Conservation (phyloP, 37 sponge, comb jelly and placozoan genomes). For the Axinella damicornis region DNA sequence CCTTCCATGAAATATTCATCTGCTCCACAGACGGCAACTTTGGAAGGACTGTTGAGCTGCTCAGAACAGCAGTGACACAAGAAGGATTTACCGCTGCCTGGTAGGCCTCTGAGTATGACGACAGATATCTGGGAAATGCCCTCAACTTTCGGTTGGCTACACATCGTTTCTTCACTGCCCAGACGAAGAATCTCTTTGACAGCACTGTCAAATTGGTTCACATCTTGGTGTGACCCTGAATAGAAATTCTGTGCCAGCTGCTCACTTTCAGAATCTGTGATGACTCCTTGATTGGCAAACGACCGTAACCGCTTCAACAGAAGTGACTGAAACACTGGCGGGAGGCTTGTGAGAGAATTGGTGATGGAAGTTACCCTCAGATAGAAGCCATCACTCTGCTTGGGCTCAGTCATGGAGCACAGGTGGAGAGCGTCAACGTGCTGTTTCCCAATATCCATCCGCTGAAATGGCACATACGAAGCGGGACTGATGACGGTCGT, state of each 20-base stretch:
- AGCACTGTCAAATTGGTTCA: slow-evolving; percentile 9
- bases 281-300: not conserved
- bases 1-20: slow-evolving; percentile 63
- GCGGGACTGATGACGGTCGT: slow-evolving; percentile 22
- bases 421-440: slow-evolving; percentile 50
- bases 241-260: not conserved
- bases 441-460: slow-evolving; percentile 58
- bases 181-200: slow-evolving; percentile 28
- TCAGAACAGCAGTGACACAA: slow-evolving; percentile 62
- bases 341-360: not conserved
- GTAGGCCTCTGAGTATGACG: slow-evolving; percentile 86
- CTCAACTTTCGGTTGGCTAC: not conserved
- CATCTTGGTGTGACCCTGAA: not conserved
- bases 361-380: not conserved
- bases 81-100: slow-evolving; percentile 89
- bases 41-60: slow-evolving; percentile 5
- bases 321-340: not conserved
- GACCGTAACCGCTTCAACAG: not conserved
- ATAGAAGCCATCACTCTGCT: slow-evolving; percentile 75
- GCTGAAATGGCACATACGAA: slow-evolving; percentile 48
- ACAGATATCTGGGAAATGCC: slow-evolving; percentile 17
- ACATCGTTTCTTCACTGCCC: slow-evolving; percentile 3
- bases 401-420: slow-evolving; percentile 75
- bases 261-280: slow-evolving; percentile 25
- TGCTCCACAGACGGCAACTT: slow-evolving; percentile 73